phyloP scores from a whole-genome alignment of 2,888 invertebrate species.

The Proisotoma minuta region DNA sequence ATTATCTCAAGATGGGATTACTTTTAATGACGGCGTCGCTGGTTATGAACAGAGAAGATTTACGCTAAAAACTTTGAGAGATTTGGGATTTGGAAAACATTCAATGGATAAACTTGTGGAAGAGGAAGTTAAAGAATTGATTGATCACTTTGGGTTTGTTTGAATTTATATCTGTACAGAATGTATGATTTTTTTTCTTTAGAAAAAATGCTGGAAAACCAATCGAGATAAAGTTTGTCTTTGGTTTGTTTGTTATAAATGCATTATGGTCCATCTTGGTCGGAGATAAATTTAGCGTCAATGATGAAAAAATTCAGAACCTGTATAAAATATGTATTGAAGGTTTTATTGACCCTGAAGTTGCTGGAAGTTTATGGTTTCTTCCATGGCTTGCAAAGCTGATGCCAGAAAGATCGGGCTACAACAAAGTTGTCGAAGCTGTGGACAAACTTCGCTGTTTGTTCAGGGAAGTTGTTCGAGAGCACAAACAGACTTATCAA shows the following conservation, averaged over 20 bases:
- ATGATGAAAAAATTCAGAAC: slow-evolving; percentile 26
- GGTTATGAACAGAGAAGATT: slow-evolving; percentile 35
- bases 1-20: slow-evolving; percentile 31
- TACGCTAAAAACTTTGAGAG: slow-evolving; percentile 31
- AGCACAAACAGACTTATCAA: slow-evolving; percentile 20
- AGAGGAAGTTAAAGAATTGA: slow-evolving; percentile 28
- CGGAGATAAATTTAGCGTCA: slow-evolving; percentile 31
- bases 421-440: slow-evolving; percentile 27
- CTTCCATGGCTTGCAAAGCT: slow-evolving; percentile 35
- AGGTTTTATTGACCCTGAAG: slow-evolving; percentile 43
- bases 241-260: slow-evolving; percentile 39
- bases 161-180: background rate
- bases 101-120: slow-evolving; percentile 32
- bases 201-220: slow-evolving; percentile 18
- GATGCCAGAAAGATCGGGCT: slow-evolving; percentile 34
- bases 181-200: background rate
- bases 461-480: slow-evolving; percentile 23
- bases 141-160: slow-evolving; percentile 23
- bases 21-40: slow-evolving; percentile 28
- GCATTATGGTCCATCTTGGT: slow-evolving; percentile 39
- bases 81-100: slow-evolving; percentile 37
- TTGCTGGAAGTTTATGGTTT: slow-evolving; percentile 36
- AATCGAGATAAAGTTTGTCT: slow-evolving; percentile 21
- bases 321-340: slow-evolving; percentile 32
- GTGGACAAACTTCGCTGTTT: slow-evolving; percentile 26